These are phyloP conservation scores for Typhlichthys subterraneus DNA, from an alignment of 2,797 vertebrate genomes.

Conservation along the genomic window DNA sequence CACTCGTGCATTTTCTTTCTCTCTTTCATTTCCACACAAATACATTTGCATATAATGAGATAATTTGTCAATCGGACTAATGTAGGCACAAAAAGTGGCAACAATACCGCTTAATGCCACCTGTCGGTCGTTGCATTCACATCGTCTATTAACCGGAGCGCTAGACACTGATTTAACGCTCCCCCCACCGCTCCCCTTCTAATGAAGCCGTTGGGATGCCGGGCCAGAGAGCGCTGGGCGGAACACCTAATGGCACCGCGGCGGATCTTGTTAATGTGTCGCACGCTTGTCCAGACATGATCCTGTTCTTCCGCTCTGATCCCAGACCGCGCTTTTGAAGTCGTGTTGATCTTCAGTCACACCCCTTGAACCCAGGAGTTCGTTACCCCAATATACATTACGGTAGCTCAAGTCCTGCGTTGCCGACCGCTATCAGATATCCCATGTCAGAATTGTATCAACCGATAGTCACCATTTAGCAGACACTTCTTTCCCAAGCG, in stretches of 20 bases:
- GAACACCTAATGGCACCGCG: slow-evolving; percentile 56
- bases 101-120: slow-evolving; percentile 65
- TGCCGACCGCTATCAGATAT: too few relatives aligned
- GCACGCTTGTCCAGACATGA: slow-evolving; percentile 70
- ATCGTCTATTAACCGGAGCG: slow-evolving; percentile 63
- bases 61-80: slow-evolving; percentile 62
- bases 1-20: not conserved
- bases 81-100: slow-evolving; percentile 45
- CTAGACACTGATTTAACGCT: slow-evolving; percentile 54
- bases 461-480: too few relatives aligned
- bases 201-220: slow-evolving; percentile 73
- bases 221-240: slow-evolving; percentile 46
- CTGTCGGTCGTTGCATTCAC: slow-evolving; percentile 67
- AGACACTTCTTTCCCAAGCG: too few relatives aligned
- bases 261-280: slow-evolving; percentile 65
- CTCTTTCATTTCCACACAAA: slow-evolving; percentile 29
- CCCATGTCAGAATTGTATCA: too few relatives aligned
- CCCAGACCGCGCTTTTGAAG: slow-evolving; percentile 14
- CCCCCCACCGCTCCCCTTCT: slow-evolving; percentile 12
- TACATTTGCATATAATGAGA: slow-evolving; percentile 67
- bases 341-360: not conserved
- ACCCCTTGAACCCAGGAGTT: too few relatives aligned
- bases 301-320: slow-evolving; percentile 44
- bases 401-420: too few relatives aligned
- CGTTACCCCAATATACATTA: too few relatives aligned